Base-by-base conservation (phyloP, 2,113 vertebrate species). In the Hippocampus barbouri region DNA sequence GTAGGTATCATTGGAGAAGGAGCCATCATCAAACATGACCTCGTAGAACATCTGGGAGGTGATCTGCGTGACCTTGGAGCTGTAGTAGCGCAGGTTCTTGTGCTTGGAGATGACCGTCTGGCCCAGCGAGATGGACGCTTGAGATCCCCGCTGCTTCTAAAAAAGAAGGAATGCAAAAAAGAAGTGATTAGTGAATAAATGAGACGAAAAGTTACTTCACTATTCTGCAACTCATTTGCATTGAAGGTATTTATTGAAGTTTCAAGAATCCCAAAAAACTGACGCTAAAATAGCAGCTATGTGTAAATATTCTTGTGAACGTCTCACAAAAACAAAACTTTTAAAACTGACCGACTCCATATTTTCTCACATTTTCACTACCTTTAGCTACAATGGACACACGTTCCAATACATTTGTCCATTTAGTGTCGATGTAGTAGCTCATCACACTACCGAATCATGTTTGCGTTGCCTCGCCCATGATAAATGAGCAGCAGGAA, bases 31-130 rank as follows among this genome's bases (percentile, higher is more conserved):
- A 80, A 99, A 98, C 92, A 96, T 87, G 75, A 99, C 91, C 92
- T 98, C 95, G 70, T 97, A 99, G 91, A 98, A 99, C 72, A 90
- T 91, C 74, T 97, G 97, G n/a, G 95, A 94, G 2, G 88, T 95
- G 79, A 96, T 89, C 72, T 92, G 91, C 0, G 92, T 93, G 79
- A 99, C 93, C 86, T 92, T 93, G 85, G 95, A 97, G 81, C 93
- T 98, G 85, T 99, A 99, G 84, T 98, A 99, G 14, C 97, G 91
- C 23, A 95, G 93, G 79, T 99, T 99, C 75, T 93, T 95, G 51
- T 99, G 97, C 86, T 98, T 98, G 0, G 94, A 91, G 85, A 99
- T 96, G 75, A 99, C 96, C 0, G 94, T 98, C 89, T 99, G 96
- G 15, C 97, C 97, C 84, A 96, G 82, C 0, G 89, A 79, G 84